Evolutionary conservation across 1,140 invertebrate species (phyloP).

Genomic region (Nasonia longicornis): DNA sequence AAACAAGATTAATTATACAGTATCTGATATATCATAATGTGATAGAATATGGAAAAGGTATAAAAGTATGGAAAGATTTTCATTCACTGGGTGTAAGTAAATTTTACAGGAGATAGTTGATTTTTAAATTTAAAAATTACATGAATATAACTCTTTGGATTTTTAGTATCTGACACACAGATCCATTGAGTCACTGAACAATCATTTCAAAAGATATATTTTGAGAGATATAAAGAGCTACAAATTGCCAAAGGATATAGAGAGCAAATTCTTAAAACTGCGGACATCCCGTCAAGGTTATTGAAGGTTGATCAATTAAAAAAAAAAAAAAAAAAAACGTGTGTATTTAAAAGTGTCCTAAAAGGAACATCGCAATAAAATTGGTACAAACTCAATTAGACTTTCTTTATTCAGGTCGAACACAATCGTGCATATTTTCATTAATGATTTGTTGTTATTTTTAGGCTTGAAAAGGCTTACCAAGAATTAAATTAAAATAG

Average conservation of each 20-base stretch:
- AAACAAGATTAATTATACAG: slow-evolving; percentile 21
- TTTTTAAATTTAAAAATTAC: background rate
- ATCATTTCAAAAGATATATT: slow-evolving; percentile 20
- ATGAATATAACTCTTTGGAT: background rate
- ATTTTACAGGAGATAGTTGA: background rate
- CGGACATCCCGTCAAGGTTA: background rate
- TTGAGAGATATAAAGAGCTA: slow-evolving; percentile 10
- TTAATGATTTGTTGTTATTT: too few species aligned
- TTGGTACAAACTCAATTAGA: too few species aligned
- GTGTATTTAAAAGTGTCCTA: too few species aligned
- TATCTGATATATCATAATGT: slow-evolving; percentile 8
- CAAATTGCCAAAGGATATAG: slow-evolving; percentile 2
- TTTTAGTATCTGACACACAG: slow-evolving; percentile 29
- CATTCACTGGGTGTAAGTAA: slow-evolving; percentile 22
- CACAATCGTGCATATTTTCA: too few species aligned
- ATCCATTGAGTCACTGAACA: slow-evolving; percentile 9
- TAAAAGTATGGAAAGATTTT: background rate
- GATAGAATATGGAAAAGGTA: background rate
- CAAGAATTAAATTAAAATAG: too few species aligned
- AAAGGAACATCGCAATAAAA: too few species aligned
- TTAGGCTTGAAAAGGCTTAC: too few species aligned
- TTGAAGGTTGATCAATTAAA: background rate
- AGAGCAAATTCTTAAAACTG: background rate
- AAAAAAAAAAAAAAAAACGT: too few species aligned
- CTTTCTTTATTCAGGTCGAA: too few species aligned